phyloP scores from a whole-genome alignment of 2,888 invertebrate genomes.

The Sympetrum striolatum region DNA sequence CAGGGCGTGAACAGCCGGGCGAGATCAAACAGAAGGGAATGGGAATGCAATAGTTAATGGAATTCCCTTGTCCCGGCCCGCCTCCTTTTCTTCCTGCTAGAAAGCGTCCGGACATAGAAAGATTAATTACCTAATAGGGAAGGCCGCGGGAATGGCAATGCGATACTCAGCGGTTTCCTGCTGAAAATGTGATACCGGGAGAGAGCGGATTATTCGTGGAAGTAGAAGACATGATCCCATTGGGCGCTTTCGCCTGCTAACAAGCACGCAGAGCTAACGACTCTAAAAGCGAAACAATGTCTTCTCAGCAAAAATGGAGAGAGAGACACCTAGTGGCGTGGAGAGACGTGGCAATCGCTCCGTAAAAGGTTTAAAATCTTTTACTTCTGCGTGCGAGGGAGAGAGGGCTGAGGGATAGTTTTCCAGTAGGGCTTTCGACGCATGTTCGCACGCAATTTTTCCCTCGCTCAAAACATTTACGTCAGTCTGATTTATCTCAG shows the following conservation, averaged over 20 bases:
- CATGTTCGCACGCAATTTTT: no score
- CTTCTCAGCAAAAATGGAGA: not conserved
- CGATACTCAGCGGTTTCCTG: not conserved
- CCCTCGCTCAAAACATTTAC: no score
- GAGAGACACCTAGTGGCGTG: not conserved
- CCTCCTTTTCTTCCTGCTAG: not conserved
- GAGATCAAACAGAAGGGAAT: not conserved
- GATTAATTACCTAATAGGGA: not conserved
- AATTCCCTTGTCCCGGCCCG: not conserved
- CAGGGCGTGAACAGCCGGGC: not conserved
- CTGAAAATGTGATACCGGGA: not conserved
- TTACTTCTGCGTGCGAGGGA: no score
- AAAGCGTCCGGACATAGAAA: not conserved
- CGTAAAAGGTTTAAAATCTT: no score
- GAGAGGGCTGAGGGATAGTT: no score
- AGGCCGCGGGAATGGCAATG: not conserved
- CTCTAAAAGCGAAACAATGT: not conserved
- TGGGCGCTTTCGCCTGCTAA: not conserved
- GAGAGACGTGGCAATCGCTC: not conserved
- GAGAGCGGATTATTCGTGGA: not conserved
- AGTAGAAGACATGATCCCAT: not conserved
- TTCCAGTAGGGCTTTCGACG: no score
- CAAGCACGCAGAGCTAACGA: not conserved
- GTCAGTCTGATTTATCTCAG: no score
- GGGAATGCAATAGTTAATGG: not conserved